phyloP scores from a whole-genome alignment of 92 coral and sea anemone genomes.

The Phenganax stokvisi region DNA sequence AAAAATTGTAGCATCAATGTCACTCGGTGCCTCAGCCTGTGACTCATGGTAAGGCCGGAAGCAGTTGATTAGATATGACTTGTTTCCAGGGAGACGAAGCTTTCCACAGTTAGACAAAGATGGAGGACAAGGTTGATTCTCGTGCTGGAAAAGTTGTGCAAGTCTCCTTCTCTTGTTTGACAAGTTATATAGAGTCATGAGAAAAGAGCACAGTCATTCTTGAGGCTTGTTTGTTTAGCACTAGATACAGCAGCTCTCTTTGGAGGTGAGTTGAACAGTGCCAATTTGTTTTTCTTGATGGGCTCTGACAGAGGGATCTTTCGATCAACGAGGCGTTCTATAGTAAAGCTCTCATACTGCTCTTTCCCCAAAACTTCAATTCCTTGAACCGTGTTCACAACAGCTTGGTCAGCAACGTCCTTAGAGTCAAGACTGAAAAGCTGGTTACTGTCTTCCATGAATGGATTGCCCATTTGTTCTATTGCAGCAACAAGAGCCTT shows the following conservation, averaged over 20 bases:
- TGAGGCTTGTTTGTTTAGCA: conserved; percentile 43
- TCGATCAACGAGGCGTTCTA: conserved; percentile 42
- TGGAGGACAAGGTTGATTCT: conserved; percentile 51
- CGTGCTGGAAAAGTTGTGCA: conserved; percentile 48
- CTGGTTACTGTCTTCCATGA: conserved; percentile 42
- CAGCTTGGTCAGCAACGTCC: conserved; percentile 44
- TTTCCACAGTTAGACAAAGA: conserved; percentile 44
- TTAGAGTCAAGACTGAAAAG: conserved; percentile 43
- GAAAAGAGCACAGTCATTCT: conserved; percentile 48
- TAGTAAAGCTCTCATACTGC: conserved; percentile 39
- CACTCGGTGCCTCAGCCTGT: background rate
- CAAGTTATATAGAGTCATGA: conserved; percentile 47
- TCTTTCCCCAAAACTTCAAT: conserved; percentile 39
- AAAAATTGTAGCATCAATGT: conserved; percentile 1
- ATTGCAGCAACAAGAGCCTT: conserved; percentile 12
- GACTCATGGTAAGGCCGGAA: conserved; percentile 4
- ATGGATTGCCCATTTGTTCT: conserved; percentile 48
- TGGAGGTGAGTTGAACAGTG: conserved; percentile 41
- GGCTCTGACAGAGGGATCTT: conserved; percentile 41
- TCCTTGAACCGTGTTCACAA: conserved; percentile 43
- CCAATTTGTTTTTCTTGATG: conserved; percentile 44
- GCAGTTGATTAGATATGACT: conserved; percentile 36
- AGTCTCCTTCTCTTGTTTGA: conserved; percentile 51
- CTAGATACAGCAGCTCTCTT: conserved; percentile 29
- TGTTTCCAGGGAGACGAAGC: conserved; percentile 26